phyloP scores from a whole-genome alignment of 2,888 invertebrate genomes.

The Campoletis raptor region DNA sequence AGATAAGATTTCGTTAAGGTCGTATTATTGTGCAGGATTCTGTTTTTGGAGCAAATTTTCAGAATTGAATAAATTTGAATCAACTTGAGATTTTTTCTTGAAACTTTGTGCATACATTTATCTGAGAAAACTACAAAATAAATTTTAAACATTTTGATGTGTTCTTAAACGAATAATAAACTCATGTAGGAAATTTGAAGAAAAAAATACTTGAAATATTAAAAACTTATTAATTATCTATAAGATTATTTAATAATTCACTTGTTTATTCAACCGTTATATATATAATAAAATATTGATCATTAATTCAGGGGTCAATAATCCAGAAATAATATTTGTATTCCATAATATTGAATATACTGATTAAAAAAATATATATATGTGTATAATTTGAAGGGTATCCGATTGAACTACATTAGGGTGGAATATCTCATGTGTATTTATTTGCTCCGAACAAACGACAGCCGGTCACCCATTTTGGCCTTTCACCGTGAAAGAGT shows the following conservation, averaged over 20 bases:
- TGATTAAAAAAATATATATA: background rate
- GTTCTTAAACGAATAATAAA: no score
- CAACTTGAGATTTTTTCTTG: no score
- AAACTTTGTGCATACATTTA: no score
- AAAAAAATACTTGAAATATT: no score
- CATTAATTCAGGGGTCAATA: background rate
- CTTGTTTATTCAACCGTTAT: background rate
- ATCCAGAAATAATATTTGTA: conserved; percentile 4
- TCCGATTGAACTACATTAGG: background rate
- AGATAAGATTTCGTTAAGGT: no score
- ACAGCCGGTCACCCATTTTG: conserved; percentile 34
- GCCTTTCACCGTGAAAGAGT: conserved; percentile 47
- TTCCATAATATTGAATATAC: conserved; percentile 9
- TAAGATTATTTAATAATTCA: background rate
- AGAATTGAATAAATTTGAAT: no score
- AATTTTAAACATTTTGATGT: no score
- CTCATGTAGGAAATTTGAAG: no score
- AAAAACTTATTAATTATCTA: no score
- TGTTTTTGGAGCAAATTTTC: no score
- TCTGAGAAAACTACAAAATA: no score
- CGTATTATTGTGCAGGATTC: no score
- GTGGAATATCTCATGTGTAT: conserved; percentile 13
- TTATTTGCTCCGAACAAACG: conserved; percentile 2
- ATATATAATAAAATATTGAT: background rate
- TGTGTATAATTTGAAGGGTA: background rate